phyloP scores from a whole-genome alignment of 2,113 vertebrate genomes.

The Anthoscopus minutus region DNA sequence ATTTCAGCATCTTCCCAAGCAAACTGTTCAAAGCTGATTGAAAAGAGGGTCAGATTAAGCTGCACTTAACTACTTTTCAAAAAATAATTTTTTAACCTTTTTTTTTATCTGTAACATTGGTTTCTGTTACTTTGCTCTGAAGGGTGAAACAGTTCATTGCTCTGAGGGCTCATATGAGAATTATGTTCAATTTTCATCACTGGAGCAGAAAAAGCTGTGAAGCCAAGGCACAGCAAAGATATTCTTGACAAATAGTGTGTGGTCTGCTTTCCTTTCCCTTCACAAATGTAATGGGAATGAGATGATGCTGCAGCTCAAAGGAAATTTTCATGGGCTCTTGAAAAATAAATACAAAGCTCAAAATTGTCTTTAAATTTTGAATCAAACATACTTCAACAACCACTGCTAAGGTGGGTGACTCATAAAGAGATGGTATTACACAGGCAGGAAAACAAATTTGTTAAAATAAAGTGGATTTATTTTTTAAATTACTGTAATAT shows the following conservation, averaged over 20 bases:
- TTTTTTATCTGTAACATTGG: not conserved
- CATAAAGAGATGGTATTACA: not conserved
- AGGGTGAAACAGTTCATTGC: not conserved
- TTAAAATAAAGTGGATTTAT: not conserved
- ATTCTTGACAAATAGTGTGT: not conserved
- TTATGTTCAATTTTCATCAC: not conserved
- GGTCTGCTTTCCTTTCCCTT: not conserved
- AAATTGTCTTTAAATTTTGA: not conserved
- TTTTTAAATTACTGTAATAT: not conserved
- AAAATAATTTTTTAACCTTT: not conserved
- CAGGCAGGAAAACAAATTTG: not conserved
- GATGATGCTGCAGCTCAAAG: not conserved
- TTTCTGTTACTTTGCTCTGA: conserved; percentile 6
- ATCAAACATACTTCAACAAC: not conserved
- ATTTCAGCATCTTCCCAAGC: not conserved
- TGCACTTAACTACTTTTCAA: not conserved
- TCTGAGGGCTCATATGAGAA: not conserved
- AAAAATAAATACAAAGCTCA: not conserved
- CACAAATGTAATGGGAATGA: not conserved
- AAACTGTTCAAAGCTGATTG: not conserved
- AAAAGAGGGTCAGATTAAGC: not conserved
- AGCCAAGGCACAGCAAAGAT: not conserved
- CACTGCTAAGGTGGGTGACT: not conserved
- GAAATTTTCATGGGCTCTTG: not conserved
- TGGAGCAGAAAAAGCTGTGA: not conserved